Evolutionary conservation across 92 coral and sea anemone species (phyloP).

Genomic region (Metridium senile): DNA sequence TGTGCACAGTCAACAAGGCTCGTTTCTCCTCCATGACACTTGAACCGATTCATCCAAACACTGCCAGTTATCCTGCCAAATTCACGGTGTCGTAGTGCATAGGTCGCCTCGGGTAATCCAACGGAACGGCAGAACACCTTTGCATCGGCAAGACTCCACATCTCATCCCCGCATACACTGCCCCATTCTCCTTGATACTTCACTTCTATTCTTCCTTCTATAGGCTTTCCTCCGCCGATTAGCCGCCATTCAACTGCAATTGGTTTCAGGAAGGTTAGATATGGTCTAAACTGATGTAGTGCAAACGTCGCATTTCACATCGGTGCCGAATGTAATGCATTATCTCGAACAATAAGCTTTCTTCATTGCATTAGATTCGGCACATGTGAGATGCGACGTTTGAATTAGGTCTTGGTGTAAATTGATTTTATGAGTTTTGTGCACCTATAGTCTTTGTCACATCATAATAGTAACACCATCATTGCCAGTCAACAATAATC

Average conservation of each 20-base stretch:
- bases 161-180: neutral
- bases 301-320: too few species aligned
- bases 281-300: too few species aligned
- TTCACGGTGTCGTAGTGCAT: neutral
- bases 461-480: too few species aligned
- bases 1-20: slow-evolving; percentile 8
- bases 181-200: slow-evolving; percentile 19
- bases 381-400: too few species aligned
- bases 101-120: slow-evolving; percentile 10
- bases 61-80: neutral
- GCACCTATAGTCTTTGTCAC: too few species aligned
- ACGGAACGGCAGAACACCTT: neutral
- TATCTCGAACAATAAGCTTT: too few species aligned
- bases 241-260: slow-evolving; percentile 3
- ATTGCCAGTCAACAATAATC: too few species aligned
- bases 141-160: slow-evolving; percentile 16
- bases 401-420: too few species aligned
- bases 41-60: neutral
- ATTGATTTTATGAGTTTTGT: too few species aligned
- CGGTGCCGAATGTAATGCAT: too few species aligned
- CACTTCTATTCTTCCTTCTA: slow-evolving; percentile 5
- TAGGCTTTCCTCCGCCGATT: neutral
- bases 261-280: too few species aligned
- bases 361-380: too few species aligned
- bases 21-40: slow-evolving; percentile 2